Base-by-base conservation (phyloP, 2,797 vertebrate genomes). In the Sebastes jordani region DNA sequence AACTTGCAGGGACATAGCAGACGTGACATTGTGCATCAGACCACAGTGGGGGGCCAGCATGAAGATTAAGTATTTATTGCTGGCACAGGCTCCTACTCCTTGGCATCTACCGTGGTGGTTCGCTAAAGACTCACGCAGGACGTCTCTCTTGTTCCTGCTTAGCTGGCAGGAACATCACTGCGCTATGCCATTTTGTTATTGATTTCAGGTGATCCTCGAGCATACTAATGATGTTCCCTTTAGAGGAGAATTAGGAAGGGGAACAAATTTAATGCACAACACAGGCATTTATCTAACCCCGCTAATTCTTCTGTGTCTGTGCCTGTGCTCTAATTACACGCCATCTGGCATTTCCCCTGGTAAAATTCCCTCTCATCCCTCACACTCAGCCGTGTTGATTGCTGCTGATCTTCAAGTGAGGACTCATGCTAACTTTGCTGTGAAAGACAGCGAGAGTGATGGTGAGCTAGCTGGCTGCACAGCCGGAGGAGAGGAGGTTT, bases 321-420 rank as follows among this genome's bases (percentile, higher is more conserved):
- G 90, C 82, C 81, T 91, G 87, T 87, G 89, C 89, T 92, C 91
- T 93, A 93, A 95, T 93, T 93, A 93, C 91, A 91, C 81, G 72
- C 93, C 94, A 95, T 95, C 93, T 95, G 94, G 90, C 89, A 88
- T 93, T 93, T 88, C 89, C 92, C 90, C 89, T 91, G 88, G 91
- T 91, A 84, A 93, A 91, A 93, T 88, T 93, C 80, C 90, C 86
- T 89, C 91, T 90, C 92, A 92, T 91, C 88, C 86, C 82, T 92
- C 92, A 92, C 93, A 93, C 90, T 92, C 88, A 58, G 81, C 66
- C 70, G 88, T 78, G 91, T 90, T 92, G 89, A 93, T 91, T 91
- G 88, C 90, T 62, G 84, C 85, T 88, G 91, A 93, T 93, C 89
- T 91, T 86, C 82, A 87, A 93, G 93, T 86, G 88, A 89, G 76